Base-by-base conservation (phyloP, 2,113 vertebrate genomes). In the Pholis gunnellus region DNA sequence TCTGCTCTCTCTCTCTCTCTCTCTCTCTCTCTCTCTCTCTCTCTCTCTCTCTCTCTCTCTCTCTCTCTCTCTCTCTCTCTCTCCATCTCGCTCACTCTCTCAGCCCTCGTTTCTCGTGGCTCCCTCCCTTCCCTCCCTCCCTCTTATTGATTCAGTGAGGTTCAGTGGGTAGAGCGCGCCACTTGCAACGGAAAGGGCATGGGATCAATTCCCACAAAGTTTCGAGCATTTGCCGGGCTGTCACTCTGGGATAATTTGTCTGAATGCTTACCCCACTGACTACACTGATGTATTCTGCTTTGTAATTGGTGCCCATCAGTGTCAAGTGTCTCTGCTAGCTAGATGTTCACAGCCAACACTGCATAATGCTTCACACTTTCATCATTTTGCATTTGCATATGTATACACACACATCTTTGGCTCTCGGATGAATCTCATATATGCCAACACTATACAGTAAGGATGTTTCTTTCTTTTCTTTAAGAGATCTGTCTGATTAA, bases 161-260 rank as follows among this genome's bases (percentile, higher is more conserved):
- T 91, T 88, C 91, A 91, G 81, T 69, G 89, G 83, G 59, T 64
- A 72, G 83, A 85, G 88, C 79, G 0, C 18, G 25, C 71, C 85
- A 89, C 81, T 14, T 66, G 88, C 87, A 66, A 57, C 68, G 79
- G 79, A 87, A 86, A 86, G 89, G 82, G 71, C 85, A 82, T 46
- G 78, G 80, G 91, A 87, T 93, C 88, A 92, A 90, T 90, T 88
- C 81, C 84, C 81, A 67, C 88, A 87, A 88, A 92, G 90, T 88
- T 89, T 81, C 79, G 82, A 89, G 79, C 63, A 46, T 89, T 91
- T 57, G 27, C 31, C 27, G 68, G 64, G 83, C 76, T 87, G 92
- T 92, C 89, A 87, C 72, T 89, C 82, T 6, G 8, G 67, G 76
- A 91, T 91, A 83, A 92, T 92, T 83, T 92, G 88, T 83, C 86